Conservation (phyloP, 2,888 invertebrate species). For the Diadromus collaris region DNA sequence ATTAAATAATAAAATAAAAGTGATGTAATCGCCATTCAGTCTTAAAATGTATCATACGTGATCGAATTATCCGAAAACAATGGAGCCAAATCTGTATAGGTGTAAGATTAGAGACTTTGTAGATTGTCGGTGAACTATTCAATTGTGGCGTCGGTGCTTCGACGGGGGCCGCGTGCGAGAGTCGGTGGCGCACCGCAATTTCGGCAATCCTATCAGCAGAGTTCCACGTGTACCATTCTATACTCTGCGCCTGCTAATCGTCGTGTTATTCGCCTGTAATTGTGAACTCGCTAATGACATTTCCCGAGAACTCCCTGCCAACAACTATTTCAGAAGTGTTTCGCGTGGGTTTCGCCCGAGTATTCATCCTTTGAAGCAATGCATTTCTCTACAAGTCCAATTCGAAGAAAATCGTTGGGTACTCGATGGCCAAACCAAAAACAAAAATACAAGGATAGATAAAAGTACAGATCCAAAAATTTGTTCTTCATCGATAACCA, state of each 20-base stretch:
- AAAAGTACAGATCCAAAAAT: too few species aligned
- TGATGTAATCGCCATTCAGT: background rate
- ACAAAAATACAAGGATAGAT: background rate
- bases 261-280: constrained; percentile 26
- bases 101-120: constrained; percentile 37
- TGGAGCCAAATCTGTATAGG: background rate
- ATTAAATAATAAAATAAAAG: too few species aligned
- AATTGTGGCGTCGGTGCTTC: constrained; percentile 66
- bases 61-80: background rate
- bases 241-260: constrained; percentile 22
- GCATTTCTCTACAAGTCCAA: background rate
- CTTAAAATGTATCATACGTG: background rate
- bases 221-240: constrained; percentile 13
- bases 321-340: constrained; percentile 13
- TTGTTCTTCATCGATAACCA: too few species aligned
- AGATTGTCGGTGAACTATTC: constrained; percentile 61
- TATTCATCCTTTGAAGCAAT: background rate
- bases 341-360: background rate
- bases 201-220: constrained; percentile 59
- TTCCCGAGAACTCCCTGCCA: background rate
- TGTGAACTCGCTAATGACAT: constrained; percentile 27
- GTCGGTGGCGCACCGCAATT: constrained; percentile 60
- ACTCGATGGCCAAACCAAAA: background rate
- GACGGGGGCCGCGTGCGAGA: constrained; percentile 54
- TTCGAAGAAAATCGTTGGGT: background rate